phyloP scores from a whole-genome alignment of 1,140 invertebrate species.

The Aphaenogaster ashmeadi region DNA sequence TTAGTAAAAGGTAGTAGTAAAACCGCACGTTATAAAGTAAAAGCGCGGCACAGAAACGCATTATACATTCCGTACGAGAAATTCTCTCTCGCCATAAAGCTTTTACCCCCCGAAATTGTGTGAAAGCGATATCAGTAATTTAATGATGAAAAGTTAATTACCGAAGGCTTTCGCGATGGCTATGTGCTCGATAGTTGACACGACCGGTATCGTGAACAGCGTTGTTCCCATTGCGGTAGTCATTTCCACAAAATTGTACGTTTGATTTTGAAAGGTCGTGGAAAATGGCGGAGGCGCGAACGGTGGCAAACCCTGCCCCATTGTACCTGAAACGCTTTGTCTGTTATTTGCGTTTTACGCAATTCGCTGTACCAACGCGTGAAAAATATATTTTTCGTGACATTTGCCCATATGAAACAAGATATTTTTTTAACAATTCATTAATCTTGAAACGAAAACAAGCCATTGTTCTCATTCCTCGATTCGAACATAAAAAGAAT shows the following conservation, averaged over 20 bases:
- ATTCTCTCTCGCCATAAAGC: not conserved
- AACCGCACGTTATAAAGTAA: not conserved
- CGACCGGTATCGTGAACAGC: constrained; percentile 92
- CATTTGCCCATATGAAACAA: not conserved
- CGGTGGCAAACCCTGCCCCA: constrained; percentile 90
- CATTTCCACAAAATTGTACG: constrained; percentile 90
- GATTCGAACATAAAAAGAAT: not conserved
- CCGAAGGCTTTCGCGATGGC: constrained; percentile 96
- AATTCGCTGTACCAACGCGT: not conserved
- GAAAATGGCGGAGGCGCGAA: constrained; percentile 90
- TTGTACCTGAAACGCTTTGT: constrained; percentile 86
- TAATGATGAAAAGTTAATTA: constrained; percentile 77
- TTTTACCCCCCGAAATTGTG: not conserved
- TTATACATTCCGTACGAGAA: not conserved
- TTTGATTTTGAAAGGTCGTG: constrained; percentile 88
- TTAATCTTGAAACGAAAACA: not conserved
- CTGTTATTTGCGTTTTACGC: not conserved
- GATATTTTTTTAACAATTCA: not conserved
- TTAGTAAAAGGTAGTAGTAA: not conserved
- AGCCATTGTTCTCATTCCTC: not conserved
- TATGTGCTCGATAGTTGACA: constrained; percentile 94
- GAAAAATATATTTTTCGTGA: constrained; percentile 7
- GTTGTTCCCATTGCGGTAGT: constrained; percentile 90
- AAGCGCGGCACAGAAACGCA: not conserved
- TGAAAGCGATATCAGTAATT: not conserved